These are phyloP conservation scores for Typhlomys cinereus DNA, from an alignment of 2,113 vertebrate genomes.

Conservation along the genomic window DNA sequence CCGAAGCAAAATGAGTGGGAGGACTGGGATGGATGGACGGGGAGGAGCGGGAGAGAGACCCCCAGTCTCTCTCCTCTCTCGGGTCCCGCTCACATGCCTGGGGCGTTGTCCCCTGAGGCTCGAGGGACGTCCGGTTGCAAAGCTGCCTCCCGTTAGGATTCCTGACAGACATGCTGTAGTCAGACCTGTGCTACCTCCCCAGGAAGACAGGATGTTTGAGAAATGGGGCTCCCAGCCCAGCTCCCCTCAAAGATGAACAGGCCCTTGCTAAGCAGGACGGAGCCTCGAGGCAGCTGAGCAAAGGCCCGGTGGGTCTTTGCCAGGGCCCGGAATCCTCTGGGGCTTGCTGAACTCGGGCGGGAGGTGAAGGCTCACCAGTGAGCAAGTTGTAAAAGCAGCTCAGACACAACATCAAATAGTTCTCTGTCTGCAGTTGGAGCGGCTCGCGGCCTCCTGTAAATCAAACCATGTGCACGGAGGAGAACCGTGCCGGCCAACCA, in stretches of 20 bases:
- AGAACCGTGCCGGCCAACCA: background rate
- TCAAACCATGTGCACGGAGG: slow-evolving; percentile 80
- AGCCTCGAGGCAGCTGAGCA: background rate
- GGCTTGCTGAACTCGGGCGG: slow-evolving; percentile 41
- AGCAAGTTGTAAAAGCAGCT: slow-evolving; percentile 79
- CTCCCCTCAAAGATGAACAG: background rate
- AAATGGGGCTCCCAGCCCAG: background rate
- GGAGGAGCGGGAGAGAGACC: background rate
- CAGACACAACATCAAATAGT: slow-evolving; percentile 88
- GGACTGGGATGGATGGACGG: background rate
- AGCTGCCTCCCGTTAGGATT: background rate
- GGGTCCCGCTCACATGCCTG: background rate
- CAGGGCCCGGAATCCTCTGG: slow-evolving; percentile 52
- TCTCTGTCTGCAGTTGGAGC: slow-evolving; percentile 85
- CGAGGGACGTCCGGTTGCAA: background rate
- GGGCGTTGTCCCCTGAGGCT: background rate
- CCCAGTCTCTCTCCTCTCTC: fast-evolving
- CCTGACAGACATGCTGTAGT: background rate
- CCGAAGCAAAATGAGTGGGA: background rate
- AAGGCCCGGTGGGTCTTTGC: slow-evolving; percentile 47
- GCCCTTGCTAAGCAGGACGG: fast-evolving
- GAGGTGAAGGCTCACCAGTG: slow-evolving; percentile 78
- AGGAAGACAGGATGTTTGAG: background rate
- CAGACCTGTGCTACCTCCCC: background rate
- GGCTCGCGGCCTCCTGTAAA: slow-evolving; percentile 73